Evolutionary conservation across 2,113 vertebrate genomes (phyloP), one percentile per base, ranked within the genome.

Genomic region (Nanorana parkeri): DNA sequence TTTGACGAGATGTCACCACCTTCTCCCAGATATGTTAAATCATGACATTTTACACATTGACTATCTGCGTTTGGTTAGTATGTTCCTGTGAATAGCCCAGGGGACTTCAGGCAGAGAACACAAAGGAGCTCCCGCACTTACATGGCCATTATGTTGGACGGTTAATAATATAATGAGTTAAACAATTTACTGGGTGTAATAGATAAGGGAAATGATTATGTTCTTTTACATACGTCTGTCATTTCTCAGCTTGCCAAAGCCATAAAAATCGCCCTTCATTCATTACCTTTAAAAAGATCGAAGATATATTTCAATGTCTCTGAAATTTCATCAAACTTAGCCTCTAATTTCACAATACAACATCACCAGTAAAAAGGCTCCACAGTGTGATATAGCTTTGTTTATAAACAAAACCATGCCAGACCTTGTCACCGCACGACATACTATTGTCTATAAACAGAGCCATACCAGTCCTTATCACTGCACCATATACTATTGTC

Each of bases 1-100:
- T 60, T 68, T 80, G 67, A 71, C 36, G 47, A 69, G 78, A 60
- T 80, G 66, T 72, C 55, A 71, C 28, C 28, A 41, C 54, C 20
- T 67, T 41, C 54, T 68, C 47, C 29, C 66, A 69, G 26, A 78
- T 78, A n/a, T 19, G 55, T 17, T 47, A 52, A 65, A 78, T 56
- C 54, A 56, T 55, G 52, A 24, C 56, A 36, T 79, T 68, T 58
- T 23, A 68, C 51, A 79, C n/a, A 10, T n/a, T 58, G 29, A 58
- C 20, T 58, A 47, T 68, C 24, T 68, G 65, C 41, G 72, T 75
- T 28, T 60, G 65, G 64, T 68, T 79, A 79, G 65, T 60, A 56
- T 75, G 60, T 23, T 75, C 55, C 29, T 24, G 56, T 20, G 56
- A 61, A 75, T 36, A 60, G 72, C 72, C 56, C 17, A 16, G 17